A percentile compares a stretch with the other conserved stretches of the same genome.
phyloP scores from a whole-genome alignment of 2,888 invertebrate genomes.

The Lepeophtheirus nordmannii region DNA sequence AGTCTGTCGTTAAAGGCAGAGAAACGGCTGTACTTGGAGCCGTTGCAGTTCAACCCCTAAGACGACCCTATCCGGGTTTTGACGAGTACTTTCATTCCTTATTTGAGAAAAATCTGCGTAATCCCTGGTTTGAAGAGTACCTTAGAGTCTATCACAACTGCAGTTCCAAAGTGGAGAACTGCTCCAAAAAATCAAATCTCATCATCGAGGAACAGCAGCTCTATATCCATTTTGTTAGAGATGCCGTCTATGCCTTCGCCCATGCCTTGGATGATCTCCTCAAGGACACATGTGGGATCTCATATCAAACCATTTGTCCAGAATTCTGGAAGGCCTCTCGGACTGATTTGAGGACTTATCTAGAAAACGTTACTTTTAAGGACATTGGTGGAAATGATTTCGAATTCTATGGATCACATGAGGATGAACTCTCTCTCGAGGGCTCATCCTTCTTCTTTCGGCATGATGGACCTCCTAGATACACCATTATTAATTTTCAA shows the following conservation, averaged over 20 bases:
- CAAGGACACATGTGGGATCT: conserved; percentile 29
- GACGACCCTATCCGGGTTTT: conserved; percentile 37
- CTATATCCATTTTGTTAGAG: conserved; percentile 41
- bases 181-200: background rate
- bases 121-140: conserved; percentile 42
- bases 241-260: conserved; percentile 42
- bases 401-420: conserved; percentile 32
- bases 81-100: conserved; percentile 39
- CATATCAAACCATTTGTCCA: conserved; percentile 32
- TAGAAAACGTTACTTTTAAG: conserved; percentile 40
- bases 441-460: background rate
- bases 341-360: conserved; percentile 33
- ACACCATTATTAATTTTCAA: conserved; percentile 41
- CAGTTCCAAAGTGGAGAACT: conserved; percentile 26
- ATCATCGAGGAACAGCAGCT: conserved; percentile 33
- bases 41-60: conserved; percentile 41
- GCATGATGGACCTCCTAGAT: conserved; percentile 37
- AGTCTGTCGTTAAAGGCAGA: conserved; percentile 28
- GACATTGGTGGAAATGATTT: conserved; percentile 39
- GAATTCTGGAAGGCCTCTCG: conserved; percentile 33
- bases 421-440: background rate
- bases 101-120: conserved; percentile 32
- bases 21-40: conserved; percentile 38
- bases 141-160: conserved; percentile 38
- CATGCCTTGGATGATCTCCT: conserved; percentile 39